These are phyloP conservation scores for Diadumene lineata DNA, from an alignment of 92 coral and sea anemone genomes.

Conservation along the genomic window DNA sequence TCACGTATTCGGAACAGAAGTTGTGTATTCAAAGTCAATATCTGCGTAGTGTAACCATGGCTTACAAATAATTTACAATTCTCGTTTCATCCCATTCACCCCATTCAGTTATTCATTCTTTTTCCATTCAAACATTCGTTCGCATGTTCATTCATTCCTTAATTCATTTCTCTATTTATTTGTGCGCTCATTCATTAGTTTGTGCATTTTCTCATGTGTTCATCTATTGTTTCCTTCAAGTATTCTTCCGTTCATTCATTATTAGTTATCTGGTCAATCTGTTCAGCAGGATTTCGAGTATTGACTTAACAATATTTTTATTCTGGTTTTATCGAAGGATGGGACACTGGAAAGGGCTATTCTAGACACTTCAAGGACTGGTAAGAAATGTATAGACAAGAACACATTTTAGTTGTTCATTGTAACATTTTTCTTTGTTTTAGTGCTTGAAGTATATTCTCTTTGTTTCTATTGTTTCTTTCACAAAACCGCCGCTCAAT, in stretches of 20 bases:
- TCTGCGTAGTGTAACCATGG: too few species aligned
- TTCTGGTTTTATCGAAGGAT: slow-evolving; percentile 3
- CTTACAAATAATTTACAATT: too few species aligned
- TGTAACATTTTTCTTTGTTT: too few species aligned
- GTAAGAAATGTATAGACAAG: neutral
- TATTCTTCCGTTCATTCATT: neutral
- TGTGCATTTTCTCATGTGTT: neutral
- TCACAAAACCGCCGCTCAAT: too few species aligned
- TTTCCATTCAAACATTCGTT: too few species aligned
- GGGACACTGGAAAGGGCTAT: slow-evolving; percentile 10
- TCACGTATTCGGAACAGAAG: too few species aligned
- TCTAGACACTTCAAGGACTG: neutral
- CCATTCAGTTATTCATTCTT: too few species aligned
- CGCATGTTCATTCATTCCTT: neutral
- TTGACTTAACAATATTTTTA: neutral
- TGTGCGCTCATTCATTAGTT: neutral
- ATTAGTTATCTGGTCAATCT: neutral
- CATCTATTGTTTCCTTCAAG: neutral
- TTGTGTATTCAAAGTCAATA: too few species aligned
- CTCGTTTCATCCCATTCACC: too few species aligned
- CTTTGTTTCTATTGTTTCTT: neutral
- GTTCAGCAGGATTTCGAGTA: neutral
- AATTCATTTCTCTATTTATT: neutral
- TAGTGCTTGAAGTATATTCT: too few species aligned
- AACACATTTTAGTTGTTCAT: too few species aligned